phyloP scores from a whole-genome alignment of 2,888 invertebrate species.

The Ichneumoninae sp. region DNA sequence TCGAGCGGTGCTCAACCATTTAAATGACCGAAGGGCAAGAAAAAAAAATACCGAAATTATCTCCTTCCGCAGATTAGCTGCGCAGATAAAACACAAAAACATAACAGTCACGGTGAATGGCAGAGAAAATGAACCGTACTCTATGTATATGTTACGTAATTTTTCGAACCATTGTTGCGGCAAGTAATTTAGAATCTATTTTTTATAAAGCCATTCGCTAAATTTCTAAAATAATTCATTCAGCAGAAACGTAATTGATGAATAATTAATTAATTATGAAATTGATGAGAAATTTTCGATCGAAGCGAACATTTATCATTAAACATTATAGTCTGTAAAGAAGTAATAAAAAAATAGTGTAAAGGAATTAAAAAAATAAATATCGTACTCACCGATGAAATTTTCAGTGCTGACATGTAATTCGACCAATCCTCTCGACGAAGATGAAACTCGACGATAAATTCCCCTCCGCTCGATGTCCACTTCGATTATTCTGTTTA shows the following conservation, averaged over 20 bases:
- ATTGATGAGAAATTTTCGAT: no score
- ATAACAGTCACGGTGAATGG: background rate
- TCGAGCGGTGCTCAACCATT: constrained; percentile 36
- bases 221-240: background rate
- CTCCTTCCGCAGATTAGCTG: background rate
- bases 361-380: background rate
- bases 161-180: background rate
- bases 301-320: background rate
- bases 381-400: constrained; percentile 36
- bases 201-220: background rate
- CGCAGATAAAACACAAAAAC: constrained; percentile 3
- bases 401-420: background rate
- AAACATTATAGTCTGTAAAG: background rate
- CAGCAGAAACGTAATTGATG: no score
- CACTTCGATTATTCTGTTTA: background rate
- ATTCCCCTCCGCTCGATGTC: constrained; percentile 33
- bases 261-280: no score
- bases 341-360: background rate
- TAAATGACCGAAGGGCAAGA: background rate
- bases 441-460: constrained; percentile 18
- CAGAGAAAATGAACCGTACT: background rate
- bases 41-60: background rate
- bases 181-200: background rate
- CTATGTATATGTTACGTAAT: background rate
- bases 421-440: background rate